Evolutionary conservation across 2,888 invertebrate species (phyloP).

Genomic region (Chymomyza procnemis): DNA sequence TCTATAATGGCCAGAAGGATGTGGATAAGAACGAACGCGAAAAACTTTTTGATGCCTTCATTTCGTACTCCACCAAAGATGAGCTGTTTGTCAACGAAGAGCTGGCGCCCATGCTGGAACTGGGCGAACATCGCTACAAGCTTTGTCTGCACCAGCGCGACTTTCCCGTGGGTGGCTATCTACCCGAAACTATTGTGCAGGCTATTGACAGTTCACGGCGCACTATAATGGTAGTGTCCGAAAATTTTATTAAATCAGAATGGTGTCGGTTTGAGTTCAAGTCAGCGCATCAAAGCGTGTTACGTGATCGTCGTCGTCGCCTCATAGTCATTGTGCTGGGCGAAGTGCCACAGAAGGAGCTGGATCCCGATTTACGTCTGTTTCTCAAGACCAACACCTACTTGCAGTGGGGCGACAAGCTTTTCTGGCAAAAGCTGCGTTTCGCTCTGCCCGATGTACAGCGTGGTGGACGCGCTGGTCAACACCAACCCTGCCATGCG

Average conservation of each 20-base stretch:
- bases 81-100: conserved; percentile 93
- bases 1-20: conserved; percentile 84
- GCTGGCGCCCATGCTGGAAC: conserved; percentile 91
- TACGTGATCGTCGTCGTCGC: conserved; percentile 90
- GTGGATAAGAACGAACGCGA: conserved; percentile 90
- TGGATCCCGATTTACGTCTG: conserved; percentile 93
- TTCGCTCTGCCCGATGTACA: conserved; percentile 91
- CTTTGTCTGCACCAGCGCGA: conserved; percentile 95
- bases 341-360: conserved; percentile 91
- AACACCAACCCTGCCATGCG: conserved; percentile 70
- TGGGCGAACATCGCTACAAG: conserved; percentile 87
- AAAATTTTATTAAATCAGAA: conserved; percentile 95
- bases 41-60: conserved; percentile 95
- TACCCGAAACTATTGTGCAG: conserved; percentile 94
- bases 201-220: conserved; percentile 94
- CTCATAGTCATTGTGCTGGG: conserved; percentile 94
- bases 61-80: conserved; percentile 96
- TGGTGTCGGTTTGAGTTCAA: conserved; percentile 98
- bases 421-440: conserved; percentile 97
- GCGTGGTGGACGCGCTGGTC: conserved; percentile 73
- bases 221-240: conserved; percentile 94
- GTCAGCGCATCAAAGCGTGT: conserved; percentile 93
- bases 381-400: conserved; percentile 94
- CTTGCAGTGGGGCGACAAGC: conserved; percentile 94
- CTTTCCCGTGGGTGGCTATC: conserved; percentile 91